A percentile compares a stretch with the other conserved stretches of the same genome.
Evolutionary conservation across 2,888 invertebrate species (phyloP).

Genomic region (Mylabris sibirica): DNA sequence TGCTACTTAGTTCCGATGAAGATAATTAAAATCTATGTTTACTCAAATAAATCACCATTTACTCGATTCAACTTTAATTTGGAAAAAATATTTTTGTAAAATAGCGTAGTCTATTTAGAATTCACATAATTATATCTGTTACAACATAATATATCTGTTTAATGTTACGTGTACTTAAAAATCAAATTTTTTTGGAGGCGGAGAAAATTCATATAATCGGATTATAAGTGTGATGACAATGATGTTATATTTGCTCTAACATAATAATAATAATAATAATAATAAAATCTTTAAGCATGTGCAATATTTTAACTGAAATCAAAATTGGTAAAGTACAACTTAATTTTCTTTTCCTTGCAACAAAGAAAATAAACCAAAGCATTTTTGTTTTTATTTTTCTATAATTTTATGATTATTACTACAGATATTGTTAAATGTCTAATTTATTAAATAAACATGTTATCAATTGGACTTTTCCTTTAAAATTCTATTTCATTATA

Average conservation of each 20-base stretch:
- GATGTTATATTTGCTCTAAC: neutral
- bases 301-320: neutral
- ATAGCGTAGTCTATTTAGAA: conserved; percentile 19
- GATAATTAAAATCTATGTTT: conserved; percentile 63
- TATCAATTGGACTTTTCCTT: neutral
- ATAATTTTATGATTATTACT: conserved; percentile 8
- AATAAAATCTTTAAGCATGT: neutral
- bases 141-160: neutral
- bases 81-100: conserved; percentile 31
- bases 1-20: conserved; percentile 94
- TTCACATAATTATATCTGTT: neutral
- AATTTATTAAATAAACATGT: conserved; percentile 9
- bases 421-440: neutral
- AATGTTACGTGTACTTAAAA: conserved; percentile 8
- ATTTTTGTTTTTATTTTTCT: conserved; percentile 2
- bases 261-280: neutral
- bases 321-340: neutral
- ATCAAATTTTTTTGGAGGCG: neutral
- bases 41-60: conserved; percentile 7
- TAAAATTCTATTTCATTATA: neutral
- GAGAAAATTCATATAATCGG: neutral
- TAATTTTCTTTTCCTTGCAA: neutral
- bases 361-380: neutral
- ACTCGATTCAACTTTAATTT: conserved; percentile 11
- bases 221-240: neutral